Base-by-base conservation (phyloP, 2,888 invertebrate genomes). In the Drosophila mayaguana region DNA sequence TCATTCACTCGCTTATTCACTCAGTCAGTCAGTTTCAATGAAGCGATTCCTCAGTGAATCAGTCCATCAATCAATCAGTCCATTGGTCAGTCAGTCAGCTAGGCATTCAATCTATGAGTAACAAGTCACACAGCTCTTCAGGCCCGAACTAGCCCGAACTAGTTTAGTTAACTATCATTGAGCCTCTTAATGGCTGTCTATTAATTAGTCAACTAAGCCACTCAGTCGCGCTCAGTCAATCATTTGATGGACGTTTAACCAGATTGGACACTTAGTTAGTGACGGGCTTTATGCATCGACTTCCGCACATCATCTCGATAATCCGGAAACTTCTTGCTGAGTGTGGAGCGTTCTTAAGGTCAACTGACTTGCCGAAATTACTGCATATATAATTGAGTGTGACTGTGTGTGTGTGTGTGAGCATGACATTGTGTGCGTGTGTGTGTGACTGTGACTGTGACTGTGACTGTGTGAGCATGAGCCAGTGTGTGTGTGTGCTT, bases 281-380 rank as follows among this genome's bases (percentile, higher is more conserved):
- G 14, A 34, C 6, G 28, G 11, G 5, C 11, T 48, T 28, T 18
- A 16, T n/a, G 48, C 11, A 25, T 14, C 2, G 48, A 8, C 12
- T 8, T 14, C 9, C 28, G 9, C 11, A 36, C 9, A 20, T 2
- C 22, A 16, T 11, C 32, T 16, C 57, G 14, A 45, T 7, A 4
- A 14, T 6, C 36, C 53, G n/a, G 14, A 20, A 28, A 45, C 53
- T 65, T 53, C 53, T 65, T 65, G 64, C 50, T 43, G 16, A 11
- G 7, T 11, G 11, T 5, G 18, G 25, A 5, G 34, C 4, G 40
- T 16, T 53, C 36, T 36, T 22, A 14, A 20, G 12, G 28, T 34
- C 50, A 64, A 50, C 42, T 43, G n/a, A 20, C 25, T 62, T 62
- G 43, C 51, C 62, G 16, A 63, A 63, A 63, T 64, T 64, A 42